Evolutionary conservation across 2,888 invertebrate species (phyloP).

Genomic region (Dynastes grantii): DNA sequence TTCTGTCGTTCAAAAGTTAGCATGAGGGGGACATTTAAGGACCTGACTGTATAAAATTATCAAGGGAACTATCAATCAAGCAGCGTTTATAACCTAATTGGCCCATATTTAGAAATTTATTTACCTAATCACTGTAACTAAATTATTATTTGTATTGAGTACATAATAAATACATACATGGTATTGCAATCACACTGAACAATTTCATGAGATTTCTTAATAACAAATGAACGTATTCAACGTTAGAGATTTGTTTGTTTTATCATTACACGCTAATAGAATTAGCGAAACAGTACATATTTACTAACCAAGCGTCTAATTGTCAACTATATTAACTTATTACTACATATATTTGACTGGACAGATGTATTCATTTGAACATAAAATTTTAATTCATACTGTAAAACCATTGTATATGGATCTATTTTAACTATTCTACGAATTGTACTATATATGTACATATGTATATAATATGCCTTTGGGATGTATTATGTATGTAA

Average conservation of each 20-base stretch:
- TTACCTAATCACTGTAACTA: background rate
- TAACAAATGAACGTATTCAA: constrained; percentile 3
- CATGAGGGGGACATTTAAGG: too few species aligned
- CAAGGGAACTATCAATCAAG: too few species aligned
- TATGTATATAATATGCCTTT: background rate
- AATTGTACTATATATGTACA: background rate
- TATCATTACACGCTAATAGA: constrained; percentile 31
- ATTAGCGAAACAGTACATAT: constrained; percentile 19
- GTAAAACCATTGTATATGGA: background rate
- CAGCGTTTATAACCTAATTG: too few species aligned
- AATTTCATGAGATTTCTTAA: constrained; percentile 12
- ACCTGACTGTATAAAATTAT: too few species aligned
- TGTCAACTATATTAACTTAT: background rate
- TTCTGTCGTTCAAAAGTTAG: too few species aligned
- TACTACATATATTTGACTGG: background rate
- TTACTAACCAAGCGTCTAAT: constrained; percentile 24
- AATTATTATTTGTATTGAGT: too few species aligned
- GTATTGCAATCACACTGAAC: background rate
- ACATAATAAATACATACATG: too few species aligned
- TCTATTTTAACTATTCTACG: background rate
- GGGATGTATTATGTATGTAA: constrained; percentile 25
- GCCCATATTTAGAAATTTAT: background rate
- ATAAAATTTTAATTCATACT: background rate
- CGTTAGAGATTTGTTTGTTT: constrained; percentile 22
- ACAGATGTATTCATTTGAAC: background rate